Evolutionary conservation across 2,797 vertebrate genomes (phyloP), one percentile per base, ranked within the genome.

Genomic region (Triplophysa bombifrons): DNA sequence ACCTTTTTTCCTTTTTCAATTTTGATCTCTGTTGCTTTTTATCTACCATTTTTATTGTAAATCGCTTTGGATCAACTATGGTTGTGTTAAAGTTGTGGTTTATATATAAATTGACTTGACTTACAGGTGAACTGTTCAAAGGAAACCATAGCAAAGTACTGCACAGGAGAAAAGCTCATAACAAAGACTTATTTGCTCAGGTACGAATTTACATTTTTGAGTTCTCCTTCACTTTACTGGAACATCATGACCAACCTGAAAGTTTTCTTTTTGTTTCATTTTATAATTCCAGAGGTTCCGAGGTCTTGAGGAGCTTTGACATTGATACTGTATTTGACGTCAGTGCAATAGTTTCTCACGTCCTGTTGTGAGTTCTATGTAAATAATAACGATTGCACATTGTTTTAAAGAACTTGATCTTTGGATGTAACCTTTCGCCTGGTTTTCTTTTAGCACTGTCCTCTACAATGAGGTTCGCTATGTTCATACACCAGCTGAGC

Each of bases 381-480:
- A 55, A 58, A 20, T 2, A 20, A 11, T 55, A 1, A 7, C 2
- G 10, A 25, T 5, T 16, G 22, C 19, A 2, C 5, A 38, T 34
- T 0, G 1, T 0, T 64, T 55, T 44, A 38, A 17, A 17, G 1
- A 14, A 22, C 44, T 65, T 16, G 8, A 64, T 17, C 55, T 41
- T 34, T 68, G 69, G 69, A 30, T 1, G 2, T 74, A 44, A 51
- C 2, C 14, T 16, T 56, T 44, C 66, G 3, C 80, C 60, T 38
- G 61, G 17, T 74, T 22, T 69, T 38, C 38, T 80, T 70, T 46
- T 83, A 99, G 98, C 70, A 92, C 96, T 55, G 90, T 99, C 55
- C 94, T 99, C 75, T 97, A 95, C 74, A 96, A 97, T 10, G 96
- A 99, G 93, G 94, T 99, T 22, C 95, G 93, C 80, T 97, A 97